A percentile compares a stretch with the other conserved stretches of the same genome.
Evolutionary conservation across 2,797 vertebrate genomes (phyloP).

Genomic region (Pseudopleuronectes americanus): DNA sequence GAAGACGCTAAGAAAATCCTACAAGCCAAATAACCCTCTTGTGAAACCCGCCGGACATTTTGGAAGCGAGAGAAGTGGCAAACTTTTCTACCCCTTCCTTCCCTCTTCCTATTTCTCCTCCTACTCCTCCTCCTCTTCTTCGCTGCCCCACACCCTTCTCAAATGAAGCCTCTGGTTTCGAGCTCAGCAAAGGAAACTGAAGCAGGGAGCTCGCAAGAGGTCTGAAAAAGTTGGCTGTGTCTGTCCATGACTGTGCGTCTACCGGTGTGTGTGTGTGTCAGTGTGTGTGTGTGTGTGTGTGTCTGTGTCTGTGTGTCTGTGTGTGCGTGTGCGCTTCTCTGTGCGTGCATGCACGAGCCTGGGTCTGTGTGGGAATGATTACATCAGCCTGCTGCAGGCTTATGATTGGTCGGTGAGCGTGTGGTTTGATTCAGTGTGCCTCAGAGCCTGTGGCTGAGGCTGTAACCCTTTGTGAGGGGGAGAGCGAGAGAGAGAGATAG

Average conservation of each 20-base stretch:
- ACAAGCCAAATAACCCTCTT: slow-evolving; percentile 56
- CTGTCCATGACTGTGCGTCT: slow-evolving; percentile 78
- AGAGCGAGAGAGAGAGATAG: slow-evolving; percentile 72
- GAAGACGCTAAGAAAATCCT: slow-evolving; percentile 22
- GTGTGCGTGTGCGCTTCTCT: slow-evolving; percentile 74
- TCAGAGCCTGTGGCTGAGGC: slow-evolving; percentile 85
- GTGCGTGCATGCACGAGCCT: slow-evolving; percentile 54
- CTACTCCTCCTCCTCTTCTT: slow-evolving; percentile 22
- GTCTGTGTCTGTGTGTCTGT: slow-evolving; percentile 60
- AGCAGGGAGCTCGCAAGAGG: slow-evolving; percentile 58
- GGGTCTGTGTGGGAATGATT: slow-evolving; percentile 88
- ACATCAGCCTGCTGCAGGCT: slow-evolving; percentile 90
- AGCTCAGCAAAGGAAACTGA: slow-evolving; percentile 65
- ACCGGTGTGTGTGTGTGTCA: slow-evolving; percentile 48
- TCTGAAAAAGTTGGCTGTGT: slow-evolving; percentile 75
- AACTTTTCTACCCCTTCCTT: slow-evolving; percentile 40
- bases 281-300: slow-evolving; percentile 73
- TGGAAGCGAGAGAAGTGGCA: slow-evolving; percentile 40
- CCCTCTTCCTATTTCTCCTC: slow-evolving; percentile 18
- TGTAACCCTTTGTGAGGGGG: slow-evolving; percentile 91
- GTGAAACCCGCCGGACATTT: slow-evolving; percentile 63
- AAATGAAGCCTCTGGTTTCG: slow-evolving; percentile 54
- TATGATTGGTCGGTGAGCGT: slow-evolving; percentile 88
- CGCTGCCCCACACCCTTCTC: slow-evolving; percentile 61
- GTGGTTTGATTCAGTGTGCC: slow-evolving; percentile 92